phyloP scores from a whole-genome alignment of 2,113 vertebrate genomes.

The Neopipo cinnamomea region DNA sequence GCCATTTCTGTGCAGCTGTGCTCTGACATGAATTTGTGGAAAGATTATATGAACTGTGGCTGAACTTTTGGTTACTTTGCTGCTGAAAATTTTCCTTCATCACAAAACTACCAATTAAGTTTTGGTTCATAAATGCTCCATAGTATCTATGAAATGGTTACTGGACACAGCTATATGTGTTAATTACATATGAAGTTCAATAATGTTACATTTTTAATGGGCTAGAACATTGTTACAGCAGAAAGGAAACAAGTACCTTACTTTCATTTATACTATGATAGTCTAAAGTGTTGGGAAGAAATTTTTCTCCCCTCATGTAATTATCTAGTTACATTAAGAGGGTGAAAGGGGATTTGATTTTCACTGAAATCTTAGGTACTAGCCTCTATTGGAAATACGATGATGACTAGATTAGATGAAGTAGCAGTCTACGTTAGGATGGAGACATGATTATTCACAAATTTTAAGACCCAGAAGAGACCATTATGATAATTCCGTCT shows the following conservation, averaged over 20 bases:
- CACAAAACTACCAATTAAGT: background rate
- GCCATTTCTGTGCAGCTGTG: background rate
- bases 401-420: constrained; percentile 11
- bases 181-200: background rate
- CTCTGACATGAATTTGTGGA: background rate
- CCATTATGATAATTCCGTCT: constrained; percentile 46
- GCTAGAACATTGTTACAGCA: background rate
- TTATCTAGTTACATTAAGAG: constrained; percentile 8
- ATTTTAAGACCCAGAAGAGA: constrained; percentile 35
- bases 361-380: constrained; percentile 1
- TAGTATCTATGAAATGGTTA: background rate
- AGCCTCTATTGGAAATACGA: background rate
- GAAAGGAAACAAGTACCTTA: background rate
- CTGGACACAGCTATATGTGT: background rate
- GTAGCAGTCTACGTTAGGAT: background rate
- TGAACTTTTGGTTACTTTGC: background rate
- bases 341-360: constrained; percentile 20
- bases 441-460: background rate
- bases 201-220: background rate
- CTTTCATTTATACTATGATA: background rate
- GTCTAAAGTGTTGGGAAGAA: background rate
- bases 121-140: background rate
- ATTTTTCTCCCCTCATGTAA: background rate
- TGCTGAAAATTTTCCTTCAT: background rate
- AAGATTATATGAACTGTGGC: background rate